phyloP scores from a whole-genome alignment of 1,140 invertebrate species.

The Apolygus lucorum region DNA sequence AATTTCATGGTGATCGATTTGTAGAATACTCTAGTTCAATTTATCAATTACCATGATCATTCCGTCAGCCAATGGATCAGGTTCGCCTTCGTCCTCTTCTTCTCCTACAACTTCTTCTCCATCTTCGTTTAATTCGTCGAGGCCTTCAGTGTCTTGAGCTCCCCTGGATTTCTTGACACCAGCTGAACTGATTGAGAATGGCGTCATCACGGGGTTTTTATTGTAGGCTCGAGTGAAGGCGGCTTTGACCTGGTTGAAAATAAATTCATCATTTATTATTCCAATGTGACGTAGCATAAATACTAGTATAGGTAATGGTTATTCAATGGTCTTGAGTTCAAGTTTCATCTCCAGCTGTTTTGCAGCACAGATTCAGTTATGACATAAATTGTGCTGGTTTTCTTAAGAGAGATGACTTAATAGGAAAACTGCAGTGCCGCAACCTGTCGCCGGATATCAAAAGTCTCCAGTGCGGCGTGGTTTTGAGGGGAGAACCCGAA shows the following conservation, averaged over 20 bases:
- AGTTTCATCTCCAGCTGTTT: too few species aligned
- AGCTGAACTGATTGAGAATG: conserved; percentile 54
- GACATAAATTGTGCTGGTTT: too few species aligned
- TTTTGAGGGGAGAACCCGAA: too few species aligned
- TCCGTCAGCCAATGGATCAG: conserved; percentile 46
- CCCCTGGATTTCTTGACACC: conserved; percentile 48
- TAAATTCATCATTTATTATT: background rate
- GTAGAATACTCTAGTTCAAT: too few species aligned
- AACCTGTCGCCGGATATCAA: too few species aligned
- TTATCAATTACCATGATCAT: conserved; percentile 84
- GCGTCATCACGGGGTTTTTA: conserved; percentile 62
- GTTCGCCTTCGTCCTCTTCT: conserved; percentile 54
- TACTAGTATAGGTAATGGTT: too few species aligned
- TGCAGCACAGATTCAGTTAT: too few species aligned
- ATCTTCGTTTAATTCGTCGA: conserved; percentile 38
- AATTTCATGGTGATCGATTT: too few species aligned
- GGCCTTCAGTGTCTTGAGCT: conserved; percentile 40
- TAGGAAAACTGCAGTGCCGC: too few species aligned
- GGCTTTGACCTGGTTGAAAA: conserved; percentile 61
- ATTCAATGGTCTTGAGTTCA: too few species aligned
- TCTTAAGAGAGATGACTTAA: too few species aligned
- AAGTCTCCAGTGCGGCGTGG: too few species aligned
- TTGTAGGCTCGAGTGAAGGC: conserved; percentile 89
- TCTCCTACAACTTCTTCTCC: conserved; percentile 43
- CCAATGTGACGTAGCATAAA: background rate